Conservation (phyloP, 2,113 vertebrate species). For the Coregonus clupeaformis region DNA sequence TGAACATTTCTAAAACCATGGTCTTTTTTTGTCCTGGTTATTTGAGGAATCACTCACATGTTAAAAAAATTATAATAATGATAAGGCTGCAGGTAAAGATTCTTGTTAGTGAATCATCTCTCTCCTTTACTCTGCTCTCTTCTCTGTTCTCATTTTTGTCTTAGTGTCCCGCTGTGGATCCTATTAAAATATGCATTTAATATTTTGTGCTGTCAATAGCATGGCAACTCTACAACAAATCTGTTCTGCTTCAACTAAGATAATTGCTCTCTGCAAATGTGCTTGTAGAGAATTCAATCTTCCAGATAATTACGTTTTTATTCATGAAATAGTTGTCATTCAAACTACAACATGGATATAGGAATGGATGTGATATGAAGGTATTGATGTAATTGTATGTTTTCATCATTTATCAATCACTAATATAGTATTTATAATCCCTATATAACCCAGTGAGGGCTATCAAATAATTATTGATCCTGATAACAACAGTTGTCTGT, state of each 20-base stretch:
- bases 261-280: conserved; percentile 56
- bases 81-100: conserved; percentile 61
- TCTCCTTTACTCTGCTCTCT: conserved; percentile 8
- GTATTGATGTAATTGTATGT: not conserved
- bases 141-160: not conserved
- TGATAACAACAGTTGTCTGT: conserved; percentile 15
- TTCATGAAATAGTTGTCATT: not conserved
- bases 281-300: conserved; percentile 28
- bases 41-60: conserved; percentile 5
- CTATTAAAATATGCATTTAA: conserved; percentile 57
- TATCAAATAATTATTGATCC: not conserved
- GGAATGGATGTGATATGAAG: not conserved
- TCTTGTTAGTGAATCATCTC: conserved; percentile 32
- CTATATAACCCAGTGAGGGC: not conserved
- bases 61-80: conserved; percentile 50
- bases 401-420: not conserved
- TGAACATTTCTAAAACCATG: too few relatives aligned
- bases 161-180: conserved; percentile 39
- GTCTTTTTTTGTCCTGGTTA: too few relatives aligned
- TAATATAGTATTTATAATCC: not conserved
- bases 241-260: conserved; percentile 56
- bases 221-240: conserved; percentile 47
- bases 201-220: conserved; percentile 45
- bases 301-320: conserved; percentile 3
- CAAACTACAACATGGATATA: not conserved